These are phyloP conservation scores for Macrophya annulata DNA, from an alignment of 2,888 invertebrate genomes.

Conservation along the genomic window DNA sequence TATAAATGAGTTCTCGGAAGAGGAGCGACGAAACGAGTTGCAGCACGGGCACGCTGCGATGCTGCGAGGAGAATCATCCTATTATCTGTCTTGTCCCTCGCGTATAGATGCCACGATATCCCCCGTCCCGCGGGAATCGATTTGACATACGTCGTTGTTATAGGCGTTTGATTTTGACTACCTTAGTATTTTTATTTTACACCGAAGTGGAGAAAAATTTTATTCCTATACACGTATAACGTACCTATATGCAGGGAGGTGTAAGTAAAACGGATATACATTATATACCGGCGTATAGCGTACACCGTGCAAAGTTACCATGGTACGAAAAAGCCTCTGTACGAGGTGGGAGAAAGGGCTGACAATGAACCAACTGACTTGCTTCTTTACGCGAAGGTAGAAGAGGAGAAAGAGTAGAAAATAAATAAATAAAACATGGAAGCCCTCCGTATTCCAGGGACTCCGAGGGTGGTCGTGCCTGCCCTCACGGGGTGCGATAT, in stretches of 20 bases:
- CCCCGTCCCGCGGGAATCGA: conserved; percentile 6
- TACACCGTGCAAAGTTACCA: neutral
- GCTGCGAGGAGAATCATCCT: conserved; percentile 30
- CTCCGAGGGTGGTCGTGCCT: conserved; percentile 32
- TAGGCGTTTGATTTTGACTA: neutral
- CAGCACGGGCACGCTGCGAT: neutral
- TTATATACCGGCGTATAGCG: too few species aligned
- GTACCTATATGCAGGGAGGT: too few species aligned
- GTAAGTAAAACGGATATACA: too few species aligned
- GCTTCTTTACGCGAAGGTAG: neutral
- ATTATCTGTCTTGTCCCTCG: neutral
- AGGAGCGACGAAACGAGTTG: conserved; percentile 22
- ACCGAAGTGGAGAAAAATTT: neutral
- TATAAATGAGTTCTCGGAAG: conserved; percentile 44
- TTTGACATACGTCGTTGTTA: neutral
- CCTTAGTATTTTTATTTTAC: neutral
- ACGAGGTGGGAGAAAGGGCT: neutral
- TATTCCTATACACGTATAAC: neutral
- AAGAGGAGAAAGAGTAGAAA: conserved; percentile 6
- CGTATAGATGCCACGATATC: conserved; percentile 4
- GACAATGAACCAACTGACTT: neutral
- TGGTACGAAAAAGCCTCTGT: neutral
- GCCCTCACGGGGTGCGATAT: conserved; percentile 42
- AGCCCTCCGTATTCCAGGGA: conserved; percentile 39
- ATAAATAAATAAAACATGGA: conserved; percentile 43